Evolutionary conservation across 2,797 vertebrate genomes (phyloP), one percentile per base, ranked within the genome.

Genomic region (Myotis myotis): DNA sequence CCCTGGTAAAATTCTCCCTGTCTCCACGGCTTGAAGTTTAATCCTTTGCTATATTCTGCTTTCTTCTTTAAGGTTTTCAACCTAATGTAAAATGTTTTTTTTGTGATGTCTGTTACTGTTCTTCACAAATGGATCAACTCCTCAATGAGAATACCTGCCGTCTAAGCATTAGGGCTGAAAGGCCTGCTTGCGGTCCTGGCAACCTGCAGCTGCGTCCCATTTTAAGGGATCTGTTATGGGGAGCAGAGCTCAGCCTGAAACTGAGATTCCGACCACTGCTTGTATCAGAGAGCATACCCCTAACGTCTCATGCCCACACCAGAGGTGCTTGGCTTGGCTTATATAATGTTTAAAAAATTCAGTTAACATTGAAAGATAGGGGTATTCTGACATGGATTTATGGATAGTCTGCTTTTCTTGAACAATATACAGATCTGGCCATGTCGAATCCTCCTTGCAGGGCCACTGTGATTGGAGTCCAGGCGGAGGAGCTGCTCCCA

Each of bases 101-200:
- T 11, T 2, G 41, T 12, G 33, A n/a, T 47, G 79, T 10, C 22
- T 7, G 6, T 38, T 13, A 47, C 23, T 13, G 17, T 7, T 49
- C 30, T 68, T 79, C 25, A 38, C 9, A 64, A 51, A 17, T 15
- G 28, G n/a, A 1, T 0, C 38, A 8, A 0, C 2, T 1, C 17
- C 36, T 49, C 41, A 3, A 16, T 0, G 19, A 44, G 19, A 41
- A 36, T 0, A 2, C 4, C 0, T 0, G 6, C 12, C 4, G 2
- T 28, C 49, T 5, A 1, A 2, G 20, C 8, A 23, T 19, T 2
- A 11, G 1, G 5, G 60, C 13, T 4, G 36, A 49, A 28, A 41
- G 20, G 36, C 78, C 19, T 6, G 60, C 23, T 79, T 1, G 19
- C 0, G 1, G 6, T 9, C 12, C 3, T 19, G 30, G 4, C 17